Conservation (phyloP, 2,797 vertebrate genomes). For the Clarias platycephalus region DNA sequence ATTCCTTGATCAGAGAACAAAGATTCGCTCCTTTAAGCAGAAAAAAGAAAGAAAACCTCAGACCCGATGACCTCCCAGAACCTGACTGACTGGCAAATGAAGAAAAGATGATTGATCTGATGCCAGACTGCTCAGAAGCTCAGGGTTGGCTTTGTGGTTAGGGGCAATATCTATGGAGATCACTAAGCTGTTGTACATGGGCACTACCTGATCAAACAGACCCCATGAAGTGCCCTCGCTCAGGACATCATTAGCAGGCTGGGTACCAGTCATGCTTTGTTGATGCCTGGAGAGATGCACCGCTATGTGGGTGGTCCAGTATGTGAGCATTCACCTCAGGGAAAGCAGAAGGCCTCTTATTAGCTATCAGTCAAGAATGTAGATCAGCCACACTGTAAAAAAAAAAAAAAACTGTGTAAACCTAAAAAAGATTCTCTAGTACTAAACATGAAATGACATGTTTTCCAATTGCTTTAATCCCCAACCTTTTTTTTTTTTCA, state of each 20-base stretch:
- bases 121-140: conserved; percentile 54
- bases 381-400: conserved; percentile 20
- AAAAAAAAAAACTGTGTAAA: background rate
- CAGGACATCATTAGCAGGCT: conserved; percentile 73
- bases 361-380: conserved; percentile 42
- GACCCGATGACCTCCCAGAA: conserved; percentile 32
- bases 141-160: conserved; percentile 41
- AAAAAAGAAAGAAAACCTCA: conserved; percentile 26
- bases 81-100: conserved; percentile 53
- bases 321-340: conserved; percentile 64
- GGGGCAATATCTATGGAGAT: conserved; percentile 51
- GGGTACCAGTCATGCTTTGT: conserved; percentile 68
- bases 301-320: conserved; percentile 60
- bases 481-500: background rate
- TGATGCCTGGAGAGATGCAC: conserved; percentile 75
- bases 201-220: conserved; percentile 71
- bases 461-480: background rate
- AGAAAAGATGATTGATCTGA: conserved; percentile 51
- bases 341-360: conserved; percentile 52
- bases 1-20: conserved; percentile 40
- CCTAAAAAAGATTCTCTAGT: conserved; percentile 4
- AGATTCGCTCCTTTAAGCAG: conserved; percentile 28
- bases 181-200: conserved; percentile 48
- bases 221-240: conserved; percentile 66
- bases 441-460: conserved; percentile 9